phyloP scores from a whole-genome alignment of 1,140 invertebrate species.

The Lithobius niger region DNA sequence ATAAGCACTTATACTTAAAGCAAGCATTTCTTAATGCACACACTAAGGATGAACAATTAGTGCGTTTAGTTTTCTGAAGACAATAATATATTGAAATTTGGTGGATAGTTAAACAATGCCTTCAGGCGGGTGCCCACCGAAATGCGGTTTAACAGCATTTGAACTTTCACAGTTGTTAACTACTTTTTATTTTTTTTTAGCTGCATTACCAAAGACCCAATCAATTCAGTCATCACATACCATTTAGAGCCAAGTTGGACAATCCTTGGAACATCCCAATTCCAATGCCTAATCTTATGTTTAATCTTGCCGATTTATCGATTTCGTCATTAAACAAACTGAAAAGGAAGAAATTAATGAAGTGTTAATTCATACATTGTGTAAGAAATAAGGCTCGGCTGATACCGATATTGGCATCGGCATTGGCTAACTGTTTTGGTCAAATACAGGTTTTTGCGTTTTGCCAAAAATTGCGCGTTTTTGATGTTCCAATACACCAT shows the following conservation, averaged over 20 bases:
- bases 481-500: not conserved
- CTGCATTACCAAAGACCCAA: no score
- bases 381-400: not conserved
- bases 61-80: no score
- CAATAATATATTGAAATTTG: no score
- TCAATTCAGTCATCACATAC: no score
- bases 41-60: no score
- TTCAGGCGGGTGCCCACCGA: no score
- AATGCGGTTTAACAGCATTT: no score
- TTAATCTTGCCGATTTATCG: conserved; percentile 50
- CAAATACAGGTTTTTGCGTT: not conserved
- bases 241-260: conserved; percentile 41
- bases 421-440: not conserved
- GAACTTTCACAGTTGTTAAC: no score
- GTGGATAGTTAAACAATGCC: no score
- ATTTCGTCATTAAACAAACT: conserved; percentile 59
- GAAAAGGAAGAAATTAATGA: conserved; percentile 16
- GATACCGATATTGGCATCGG: not conserved
- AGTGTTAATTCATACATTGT: not conserved
- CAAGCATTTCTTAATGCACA: no score
- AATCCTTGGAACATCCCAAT: conserved; percentile 70
- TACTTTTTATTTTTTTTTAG: no score
- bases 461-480: not conserved
- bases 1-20: no score
- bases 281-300: conserved; percentile 68